These are phyloP conservation scores for Sinelater perroti DNA, from an alignment of 2,888 invertebrate species.

Conservation along the genomic window DNA sequence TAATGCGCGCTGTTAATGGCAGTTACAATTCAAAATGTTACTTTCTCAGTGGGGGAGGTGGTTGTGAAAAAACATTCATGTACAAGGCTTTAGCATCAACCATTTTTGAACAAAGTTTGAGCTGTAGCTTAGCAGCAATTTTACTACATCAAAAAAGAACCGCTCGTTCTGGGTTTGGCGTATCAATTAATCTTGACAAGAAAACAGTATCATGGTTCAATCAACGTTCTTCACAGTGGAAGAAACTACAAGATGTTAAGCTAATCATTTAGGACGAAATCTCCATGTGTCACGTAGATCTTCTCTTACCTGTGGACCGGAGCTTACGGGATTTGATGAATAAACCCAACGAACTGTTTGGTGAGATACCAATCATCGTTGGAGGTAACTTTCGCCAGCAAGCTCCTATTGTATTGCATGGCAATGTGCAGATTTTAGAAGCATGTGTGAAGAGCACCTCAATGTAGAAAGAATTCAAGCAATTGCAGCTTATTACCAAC, in stretches of 20 bases:
- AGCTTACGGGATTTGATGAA: conserved; percentile 25
- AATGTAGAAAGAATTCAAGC: no score
- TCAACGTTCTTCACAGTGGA: conserved; percentile 9
- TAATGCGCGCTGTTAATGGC: conserved; percentile 4
- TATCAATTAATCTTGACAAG: conserved; percentile 41
- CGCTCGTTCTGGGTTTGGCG: conserved; percentile 51
- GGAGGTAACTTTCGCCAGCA: conserved; percentile 42
- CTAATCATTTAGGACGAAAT: conserved; percentile 39
- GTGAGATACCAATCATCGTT: conserved; percentile 37
- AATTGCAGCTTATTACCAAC: no score
- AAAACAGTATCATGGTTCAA: conserved; percentile 20
- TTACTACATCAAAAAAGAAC: conserved; percentile 54
- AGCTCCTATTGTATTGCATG: conserved; percentile 36
- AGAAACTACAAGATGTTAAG: conserved; percentile 15
- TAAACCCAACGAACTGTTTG: conserved; percentile 15
- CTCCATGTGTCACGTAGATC: conserved; percentile 32
- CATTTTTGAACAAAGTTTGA: no score
- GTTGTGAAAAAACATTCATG: no score
- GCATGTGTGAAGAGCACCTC: no score
- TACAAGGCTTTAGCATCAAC: no score
- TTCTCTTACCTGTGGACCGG: conserved; percentile 25
- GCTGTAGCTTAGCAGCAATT: no score
- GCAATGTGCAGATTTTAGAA: background rate
- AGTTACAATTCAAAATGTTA: conserved; percentile 8
- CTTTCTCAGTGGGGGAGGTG: conserved; percentile 49